Evolutionary conservation across 2,888 invertebrate species (phyloP).

Genomic region (Cantharis rufa): DNA sequence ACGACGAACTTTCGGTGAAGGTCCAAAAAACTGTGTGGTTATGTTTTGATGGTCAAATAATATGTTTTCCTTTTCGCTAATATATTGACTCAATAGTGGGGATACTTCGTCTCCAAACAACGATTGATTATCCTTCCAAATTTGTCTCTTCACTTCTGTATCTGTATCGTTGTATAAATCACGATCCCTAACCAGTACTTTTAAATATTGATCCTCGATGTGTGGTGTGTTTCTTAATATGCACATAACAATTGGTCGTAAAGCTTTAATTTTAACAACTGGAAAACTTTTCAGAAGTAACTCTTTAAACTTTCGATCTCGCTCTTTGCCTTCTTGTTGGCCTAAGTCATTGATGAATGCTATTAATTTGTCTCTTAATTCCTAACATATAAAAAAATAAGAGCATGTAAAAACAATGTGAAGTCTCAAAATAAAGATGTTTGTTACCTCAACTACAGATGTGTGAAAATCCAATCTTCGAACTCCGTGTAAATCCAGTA

Average conservation of each 20-base stretch:
- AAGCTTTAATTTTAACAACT: slow-evolving; percentile 85
- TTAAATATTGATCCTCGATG: slow-evolving; percentile 87
- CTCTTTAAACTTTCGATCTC: slow-evolving; percentile 86
- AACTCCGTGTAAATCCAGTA: slow-evolving; percentile 93
- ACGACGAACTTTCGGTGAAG: slow-evolving; percentile 84
- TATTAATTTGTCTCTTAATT: slow-evolving; percentile 72
- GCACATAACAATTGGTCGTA: slow-evolving; percentile 93
- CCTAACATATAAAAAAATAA: slow-evolving; percentile 47
- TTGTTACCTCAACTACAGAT: slow-evolving; percentile 79
- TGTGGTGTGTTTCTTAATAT: slow-evolving; percentile 90
- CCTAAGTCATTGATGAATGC: slow-evolving; percentile 85
- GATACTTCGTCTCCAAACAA: slow-evolving; percentile 97
- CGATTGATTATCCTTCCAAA: slow-evolving; percentile 97
- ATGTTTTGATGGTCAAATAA: slow-evolving; percentile 87
- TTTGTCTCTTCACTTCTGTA: slow-evolving; percentile 95
- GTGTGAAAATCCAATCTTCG: slow-evolving; percentile 92
- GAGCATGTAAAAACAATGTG: background rate
- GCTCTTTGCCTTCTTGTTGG: slow-evolving; percentile 69
- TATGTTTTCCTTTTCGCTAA: slow-evolving; percentile 89
- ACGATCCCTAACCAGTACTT: slow-evolving; percentile 77
- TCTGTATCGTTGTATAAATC: slow-evolving; percentile 93
- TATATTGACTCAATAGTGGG: slow-evolving; percentile 90
- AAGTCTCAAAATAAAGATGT: background rate
- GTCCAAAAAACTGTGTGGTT: slow-evolving; percentile 83
- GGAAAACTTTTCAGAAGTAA: slow-evolving; percentile 91